These are phyloP conservation scores for Spatulosminthurus flaviceps DNA, from an alignment of 2,888 invertebrate species.

Conservation along the genomic window DNA sequence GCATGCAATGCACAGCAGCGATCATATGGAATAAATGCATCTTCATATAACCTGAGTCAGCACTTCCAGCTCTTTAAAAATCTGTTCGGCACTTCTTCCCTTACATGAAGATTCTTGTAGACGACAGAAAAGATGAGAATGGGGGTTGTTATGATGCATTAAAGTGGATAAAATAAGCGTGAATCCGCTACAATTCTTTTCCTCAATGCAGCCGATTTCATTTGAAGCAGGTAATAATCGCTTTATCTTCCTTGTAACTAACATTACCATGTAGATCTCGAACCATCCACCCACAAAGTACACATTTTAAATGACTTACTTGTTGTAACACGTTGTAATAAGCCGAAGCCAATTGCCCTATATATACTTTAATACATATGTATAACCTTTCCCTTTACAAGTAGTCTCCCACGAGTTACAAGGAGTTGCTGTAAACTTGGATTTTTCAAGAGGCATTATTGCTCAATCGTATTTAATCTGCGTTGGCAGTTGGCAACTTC, in stretches of 20 bases:
- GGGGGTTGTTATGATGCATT: background rate
- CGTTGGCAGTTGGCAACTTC: constrained; percentile 23
- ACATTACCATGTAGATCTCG: background rate
- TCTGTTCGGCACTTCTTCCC: too few relatives aligned
- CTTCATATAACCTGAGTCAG: too few relatives aligned
- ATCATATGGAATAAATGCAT: too few relatives aligned
- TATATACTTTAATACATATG: too few relatives aligned
- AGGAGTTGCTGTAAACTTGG: background rate
- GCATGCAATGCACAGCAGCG: too few relatives aligned
- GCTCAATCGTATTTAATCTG: constrained; percentile 28
- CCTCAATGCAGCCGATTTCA: background rate
- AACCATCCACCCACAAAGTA: background rate
- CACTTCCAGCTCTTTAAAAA: too few relatives aligned
- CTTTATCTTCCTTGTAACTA: constrained; percentile 8
- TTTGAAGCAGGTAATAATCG: background rate
- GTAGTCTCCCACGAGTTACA: background rate
- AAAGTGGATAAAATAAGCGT: constrained; percentile 27
- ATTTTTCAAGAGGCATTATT: constrained; percentile 23
- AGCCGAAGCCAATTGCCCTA: too few relatives aligned
- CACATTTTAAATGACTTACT: background rate
- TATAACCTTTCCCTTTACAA: background rate
- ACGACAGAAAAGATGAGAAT: background rate
- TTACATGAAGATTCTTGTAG: background rate
- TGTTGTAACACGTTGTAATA: background rate
- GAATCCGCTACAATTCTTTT: constrained; percentile 27